Percentiles rank a stretch among this genome's conserved stretches.
Conservation (phyloP, 2,797 vertebrate genomes). For the Liparis tanakae region DNA sequence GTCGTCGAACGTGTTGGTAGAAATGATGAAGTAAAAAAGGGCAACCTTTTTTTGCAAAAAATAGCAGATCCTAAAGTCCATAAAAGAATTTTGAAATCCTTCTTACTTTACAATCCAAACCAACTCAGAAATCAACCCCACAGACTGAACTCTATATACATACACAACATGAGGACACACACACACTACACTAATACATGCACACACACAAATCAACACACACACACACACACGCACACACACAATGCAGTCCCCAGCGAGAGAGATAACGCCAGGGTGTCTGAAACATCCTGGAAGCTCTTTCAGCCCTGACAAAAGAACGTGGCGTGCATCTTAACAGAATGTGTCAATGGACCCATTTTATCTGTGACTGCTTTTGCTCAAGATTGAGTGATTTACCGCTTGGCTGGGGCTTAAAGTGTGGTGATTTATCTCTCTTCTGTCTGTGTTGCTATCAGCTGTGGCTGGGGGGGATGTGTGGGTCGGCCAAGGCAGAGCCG, state of each 20-base stretch:
- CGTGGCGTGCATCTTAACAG: conserved; percentile 16
- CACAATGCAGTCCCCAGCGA: conserved; percentile 16
- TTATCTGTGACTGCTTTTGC: conserved; percentile 25
- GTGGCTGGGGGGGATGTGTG: conserved; percentile 34
- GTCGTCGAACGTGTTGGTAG: neutral
- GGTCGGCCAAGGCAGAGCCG: conserved; percentile 27
- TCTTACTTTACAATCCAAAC: conserved; percentile 28
- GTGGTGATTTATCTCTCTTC: conserved; percentile 49
- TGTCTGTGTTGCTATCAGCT: conserved; percentile 37
- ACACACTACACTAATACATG: conserved; percentile 16
- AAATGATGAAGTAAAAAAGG: neutral
- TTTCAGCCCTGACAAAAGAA: conserved; percentile 50
- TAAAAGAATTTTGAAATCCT: conserved; percentile 22
- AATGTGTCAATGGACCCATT: conserved; percentile 30
- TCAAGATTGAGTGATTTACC: conserved; percentile 46
- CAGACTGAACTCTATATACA: conserved; percentile 5
- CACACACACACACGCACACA: conserved; percentile 10
- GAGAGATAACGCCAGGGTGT: conserved; percentile 30
- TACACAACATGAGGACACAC: neutral
- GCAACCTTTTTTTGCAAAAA: neutral
- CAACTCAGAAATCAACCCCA: conserved; percentile 3
- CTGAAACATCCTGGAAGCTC: conserved; percentile 40
- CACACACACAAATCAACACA: conserved; percentile 14
- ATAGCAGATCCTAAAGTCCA: neutral
- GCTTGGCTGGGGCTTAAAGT: conserved; percentile 16